A percentile compares a stretch with the other conserved stretches of the same genome.
Conservation (phyloP, 1,140 invertebrate species). For the Bombus polaris region DNA sequence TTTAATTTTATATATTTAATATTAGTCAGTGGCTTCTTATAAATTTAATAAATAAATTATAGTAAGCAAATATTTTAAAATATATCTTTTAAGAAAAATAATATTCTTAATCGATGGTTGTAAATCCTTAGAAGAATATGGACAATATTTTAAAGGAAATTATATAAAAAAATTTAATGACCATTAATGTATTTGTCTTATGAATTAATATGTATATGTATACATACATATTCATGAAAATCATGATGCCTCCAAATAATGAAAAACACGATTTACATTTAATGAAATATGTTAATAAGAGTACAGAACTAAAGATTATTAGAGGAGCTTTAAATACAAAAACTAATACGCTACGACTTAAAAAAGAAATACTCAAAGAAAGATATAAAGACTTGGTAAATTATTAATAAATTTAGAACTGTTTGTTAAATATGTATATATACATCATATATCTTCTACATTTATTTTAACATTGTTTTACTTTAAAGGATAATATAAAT, state of each 20-base stretch:
- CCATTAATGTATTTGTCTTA: neutral
- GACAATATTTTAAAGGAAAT: too few species aligned
- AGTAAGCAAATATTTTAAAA: neutral
- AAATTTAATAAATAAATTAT: neutral
- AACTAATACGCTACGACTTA: constrained; percentile 35
- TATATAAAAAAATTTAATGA: neutral
- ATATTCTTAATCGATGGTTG: neutral
- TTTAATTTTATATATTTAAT: neutral
- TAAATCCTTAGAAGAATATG: neutral
- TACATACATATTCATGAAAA: neutral
- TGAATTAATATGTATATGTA: neutral
- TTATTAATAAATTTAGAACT: neutral
- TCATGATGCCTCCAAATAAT: neutral
- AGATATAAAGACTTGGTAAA: constrained; percentile 63
- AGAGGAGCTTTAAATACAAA: constrained; percentile 41
- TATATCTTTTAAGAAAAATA: neutral
- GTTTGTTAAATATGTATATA: neutral
- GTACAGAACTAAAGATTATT: constrained; percentile 52
- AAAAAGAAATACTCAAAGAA: constrained; percentile 42
- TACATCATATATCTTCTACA: neutral
- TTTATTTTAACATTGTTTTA: constrained; percentile 10
- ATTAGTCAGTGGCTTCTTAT: neutral
- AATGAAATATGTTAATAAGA: constrained; percentile 47
- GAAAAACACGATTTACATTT: constrained; percentile 3
- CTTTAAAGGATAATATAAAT: constrained; percentile 64